Conservation (phyloP, 64 coral and sea anemone genomes). For the Catalaphyllia jardinei region DNA sequence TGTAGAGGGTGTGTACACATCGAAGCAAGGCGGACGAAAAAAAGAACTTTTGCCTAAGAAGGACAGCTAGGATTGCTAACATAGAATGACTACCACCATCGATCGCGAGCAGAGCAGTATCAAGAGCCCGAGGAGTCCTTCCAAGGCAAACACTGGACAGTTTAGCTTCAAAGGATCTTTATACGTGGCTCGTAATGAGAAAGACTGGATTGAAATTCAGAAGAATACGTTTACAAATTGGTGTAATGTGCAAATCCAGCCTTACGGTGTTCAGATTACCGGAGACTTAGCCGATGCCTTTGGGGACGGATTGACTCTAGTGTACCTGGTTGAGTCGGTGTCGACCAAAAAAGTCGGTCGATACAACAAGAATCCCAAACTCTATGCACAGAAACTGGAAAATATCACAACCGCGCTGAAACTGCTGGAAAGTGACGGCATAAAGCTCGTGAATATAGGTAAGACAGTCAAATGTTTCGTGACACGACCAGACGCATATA, state of each 20-base stretch:
- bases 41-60: background rate
- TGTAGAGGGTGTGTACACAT: constrained; percentile 23
- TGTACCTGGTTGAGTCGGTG: constrained; percentile 87
- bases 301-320: constrained; percentile 72
- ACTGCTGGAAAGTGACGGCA: constrained; percentile 74
- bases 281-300: constrained; percentile 71
- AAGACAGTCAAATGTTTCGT: constrained; percentile 25
- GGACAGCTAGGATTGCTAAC: background rate
- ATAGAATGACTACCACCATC: background rate
- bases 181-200: constrained; percentile 74
- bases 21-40: background rate
- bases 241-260: constrained; percentile 80
- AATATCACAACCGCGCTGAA: constrained; percentile 87
- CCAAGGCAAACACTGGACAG: background rate
- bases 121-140: background rate
- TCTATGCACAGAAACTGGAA: constrained; percentile 89
- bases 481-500: background rate
- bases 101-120: constrained; percentile 4
- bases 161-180: constrained; percentile 74
- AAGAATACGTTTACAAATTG: constrained; percentile 95
- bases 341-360: constrained; percentile 79
- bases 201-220: constrained; percentile 95
- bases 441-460: constrained; percentile 99
- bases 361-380: constrained; percentile 75
- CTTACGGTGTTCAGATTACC: constrained; percentile 64